Evolutionary conservation across 2,888 invertebrate species (phyloP), one percentile per base, ranked within the genome.

Genomic region (Thecophora atra): DNA sequence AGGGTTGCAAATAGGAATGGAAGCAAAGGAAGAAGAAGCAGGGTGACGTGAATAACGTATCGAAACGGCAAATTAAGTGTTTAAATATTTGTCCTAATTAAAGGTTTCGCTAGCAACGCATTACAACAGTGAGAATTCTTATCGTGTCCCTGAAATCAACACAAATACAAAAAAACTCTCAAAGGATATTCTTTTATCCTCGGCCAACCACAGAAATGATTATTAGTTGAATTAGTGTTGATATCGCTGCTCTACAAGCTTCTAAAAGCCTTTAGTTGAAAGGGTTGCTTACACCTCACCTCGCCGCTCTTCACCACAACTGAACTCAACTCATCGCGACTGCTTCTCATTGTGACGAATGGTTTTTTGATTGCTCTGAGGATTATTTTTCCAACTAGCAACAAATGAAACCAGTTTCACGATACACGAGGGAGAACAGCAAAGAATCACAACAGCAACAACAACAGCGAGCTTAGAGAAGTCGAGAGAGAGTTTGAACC

Each of bases 191-290:
- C 47, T 74, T 74, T 75, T 77, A 72, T n/a, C n/a, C n/a, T n/a
- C n/a, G n/a, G n/a, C n/a, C 52, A 76, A 77, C 76, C 76, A 75
- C 76, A 76, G 72, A 75, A 68, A 77, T 76, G 75, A 77, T 76
- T 76, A 77, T 76, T 75, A 73, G 72, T 72, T 70, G 74, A 63
- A 72, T 76, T 71, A 44, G 54, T 67, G 68, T 42, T 68, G 67
- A 54, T 68, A 58, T 24, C 56, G 17, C 44, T 7, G 44, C 47
- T 17, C 17, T 15, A 47, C 47, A n/a, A n/a, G 17, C 13, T 15
- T 11, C 15, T n/a, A n/a, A 17, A 44, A n/a, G 68, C 72, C 42
- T 47, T 28, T 54, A 72, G 69, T 72, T 13, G 5, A 68, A 58
- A 68, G 68, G 58, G 56, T 56, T 65, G 65, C 2, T 52, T n/a